These are phyloP conservation scores for Nasalis larvatus DNA, from an alignment of 2,113 vertebrate genomes.

Conservation along the genomic window DNA sequence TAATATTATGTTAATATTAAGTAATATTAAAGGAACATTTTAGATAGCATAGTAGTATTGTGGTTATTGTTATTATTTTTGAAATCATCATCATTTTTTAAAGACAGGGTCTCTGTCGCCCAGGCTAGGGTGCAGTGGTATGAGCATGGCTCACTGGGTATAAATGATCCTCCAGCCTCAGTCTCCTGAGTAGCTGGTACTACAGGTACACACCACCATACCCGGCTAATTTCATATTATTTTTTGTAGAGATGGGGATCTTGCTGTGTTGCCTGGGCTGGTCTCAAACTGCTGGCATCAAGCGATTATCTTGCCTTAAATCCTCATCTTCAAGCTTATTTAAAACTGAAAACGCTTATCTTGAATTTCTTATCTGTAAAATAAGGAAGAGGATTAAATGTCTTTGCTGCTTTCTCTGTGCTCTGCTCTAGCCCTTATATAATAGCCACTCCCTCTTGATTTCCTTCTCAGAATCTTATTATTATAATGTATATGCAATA, in stretches of 20 bases:
- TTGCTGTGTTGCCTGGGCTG: neutral
- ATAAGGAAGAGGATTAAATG: constrained; percentile 13
- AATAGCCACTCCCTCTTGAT: neutral
- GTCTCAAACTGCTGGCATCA: too few species aligned
- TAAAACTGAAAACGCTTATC: neutral
- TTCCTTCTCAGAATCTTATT: neutral
- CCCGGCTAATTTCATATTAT: neutral
- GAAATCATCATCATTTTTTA: neutral
- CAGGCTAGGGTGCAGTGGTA: neutral
- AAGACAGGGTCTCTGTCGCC: neutral
- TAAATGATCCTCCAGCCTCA: neutral
- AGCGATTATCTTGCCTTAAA: neutral
- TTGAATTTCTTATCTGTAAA: constrained; percentile 6
- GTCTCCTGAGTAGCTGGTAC: neutral
- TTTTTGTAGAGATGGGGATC: neutral
- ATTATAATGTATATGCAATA: neutral
- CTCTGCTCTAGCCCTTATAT: neutral
- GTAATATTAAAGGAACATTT: neutral
- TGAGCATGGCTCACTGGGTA: neutral
- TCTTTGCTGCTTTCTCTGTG: neutral
- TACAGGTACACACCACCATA: neutral
- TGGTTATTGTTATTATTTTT: neutral
- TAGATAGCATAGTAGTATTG: neutral
- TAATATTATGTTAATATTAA: neutral
- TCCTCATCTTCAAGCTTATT: neutral